phyloP scores from a whole-genome alignment of 1,140 invertebrate genomes.

The Cherax destructor region DNA sequence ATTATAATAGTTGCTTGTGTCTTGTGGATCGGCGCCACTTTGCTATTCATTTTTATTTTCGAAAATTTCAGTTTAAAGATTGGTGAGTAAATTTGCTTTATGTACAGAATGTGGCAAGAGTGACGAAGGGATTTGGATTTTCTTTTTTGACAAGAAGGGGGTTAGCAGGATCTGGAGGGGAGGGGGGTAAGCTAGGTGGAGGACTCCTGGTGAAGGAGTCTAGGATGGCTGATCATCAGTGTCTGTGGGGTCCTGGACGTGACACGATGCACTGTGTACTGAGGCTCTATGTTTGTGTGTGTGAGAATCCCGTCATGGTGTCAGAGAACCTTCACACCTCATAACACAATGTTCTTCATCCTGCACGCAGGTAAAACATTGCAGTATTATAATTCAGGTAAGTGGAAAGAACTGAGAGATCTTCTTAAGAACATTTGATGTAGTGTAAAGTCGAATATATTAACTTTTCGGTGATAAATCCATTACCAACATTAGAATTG shows the following conservation, averaged over 20 bases:
- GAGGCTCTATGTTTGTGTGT: too few species aligned
- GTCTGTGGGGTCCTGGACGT: background rate
- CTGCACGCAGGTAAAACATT: too few species aligned
- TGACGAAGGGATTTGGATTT: slow-evolving; percentile 29
- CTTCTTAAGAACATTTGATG: too few species aligned
- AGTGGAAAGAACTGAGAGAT: too few species aligned
- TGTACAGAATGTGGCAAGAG: background rate
- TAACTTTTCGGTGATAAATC: too few species aligned
- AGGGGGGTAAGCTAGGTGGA: background rate
- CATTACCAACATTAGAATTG: too few species aligned
- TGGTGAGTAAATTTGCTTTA: background rate
- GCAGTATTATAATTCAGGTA: too few species aligned
- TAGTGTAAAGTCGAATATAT: too few species aligned
- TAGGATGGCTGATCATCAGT: background rate
- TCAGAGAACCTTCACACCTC: too few species aligned
- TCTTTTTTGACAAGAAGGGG: slow-evolving; percentile 11
- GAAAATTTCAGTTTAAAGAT: background rate
- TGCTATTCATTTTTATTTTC: background rate
- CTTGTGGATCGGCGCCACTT: background rate
- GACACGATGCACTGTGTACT: background rate
- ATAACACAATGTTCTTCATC: too few species aligned
- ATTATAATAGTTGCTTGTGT: too few species aligned
- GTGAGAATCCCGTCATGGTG: too few species aligned
- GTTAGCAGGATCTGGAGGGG: background rate
- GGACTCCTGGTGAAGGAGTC: background rate